Base-by-base conservation (phyloP, 1,140 invertebrate species). In the Ganaspis sp. region DNA sequence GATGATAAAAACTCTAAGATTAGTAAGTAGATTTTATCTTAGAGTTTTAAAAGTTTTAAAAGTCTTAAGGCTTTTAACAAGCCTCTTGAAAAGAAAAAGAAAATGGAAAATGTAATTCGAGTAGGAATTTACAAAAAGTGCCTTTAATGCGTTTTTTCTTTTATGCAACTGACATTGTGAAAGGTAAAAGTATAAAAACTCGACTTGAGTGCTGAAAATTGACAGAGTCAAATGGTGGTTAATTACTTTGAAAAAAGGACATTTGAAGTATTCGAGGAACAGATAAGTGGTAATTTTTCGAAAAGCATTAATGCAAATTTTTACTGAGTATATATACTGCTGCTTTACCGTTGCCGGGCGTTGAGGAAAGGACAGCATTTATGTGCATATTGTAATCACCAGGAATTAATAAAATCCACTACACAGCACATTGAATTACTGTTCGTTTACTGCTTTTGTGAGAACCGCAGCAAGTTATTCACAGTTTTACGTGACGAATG, bases 371-470 rank as follows among this genome's bases (percentile, higher is more conserved):
- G 74, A 17, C 77, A 69, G 64, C 73, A 23, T 75, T 79, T 79
- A 79, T 75, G 73, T 23, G 64, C 73, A 71, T 49, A 49, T 75
- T 72, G 74, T 79, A 79, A 79, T 53, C 77, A 75, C 72, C 72
- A 73, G 38, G 70, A 21, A 69, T 72, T 74, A 72, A 79, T 75
- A 75, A 75, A 79, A 75, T 75, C 19, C 77, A 42, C 58, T 49
- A 49, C 17, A 17, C 58, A 29, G 26, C 12, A 29, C 29, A 64
- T 64, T 64, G 58, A 64, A n/a, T 64, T 64, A 64, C 58, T 64
- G 58, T 64, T 29, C 58, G 54, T 64, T 64, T 64, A 26, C 54
- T 64, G 54, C 54, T 26, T 21, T 34, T 64, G 58, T 64, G 58
- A 64, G 58, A 64, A 64, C 15, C 23, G 23, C 58, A 49, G 12